phyloP scores from a whole-genome alignment of 2,113 vertebrate genomes.

The Diphyllodes magnificus region DNA sequence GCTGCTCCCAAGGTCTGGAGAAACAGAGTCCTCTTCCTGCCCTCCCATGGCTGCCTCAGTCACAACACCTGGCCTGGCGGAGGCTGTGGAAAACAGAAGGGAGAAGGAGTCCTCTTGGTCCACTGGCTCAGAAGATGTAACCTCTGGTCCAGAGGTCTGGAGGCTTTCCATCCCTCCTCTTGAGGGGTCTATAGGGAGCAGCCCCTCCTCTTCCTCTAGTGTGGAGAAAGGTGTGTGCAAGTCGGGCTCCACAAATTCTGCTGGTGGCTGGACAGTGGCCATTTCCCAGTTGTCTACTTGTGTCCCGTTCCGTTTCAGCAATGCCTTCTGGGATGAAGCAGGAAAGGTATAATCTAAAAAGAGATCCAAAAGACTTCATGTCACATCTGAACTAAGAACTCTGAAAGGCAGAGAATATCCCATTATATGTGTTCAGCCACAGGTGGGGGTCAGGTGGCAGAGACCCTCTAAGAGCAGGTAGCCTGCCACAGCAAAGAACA shows the following conservation, averaged over 20 bases:
- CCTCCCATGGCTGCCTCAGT: background rate
- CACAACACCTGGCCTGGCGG: background rate
- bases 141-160: background rate
- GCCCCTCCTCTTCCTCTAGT: constrained; percentile 68
- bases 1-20: constrained; percentile 65
- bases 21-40: constrained; percentile 57
- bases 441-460: background rate
- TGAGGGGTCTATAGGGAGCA: constrained; percentile 68
- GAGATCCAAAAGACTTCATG: constrained; percentile 8
- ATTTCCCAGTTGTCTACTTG: constrained; percentile 38
- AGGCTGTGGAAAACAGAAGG: constrained; percentile 7
- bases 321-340: constrained; percentile 63
- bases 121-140: background rate
- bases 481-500: background rate
- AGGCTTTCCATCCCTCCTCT: constrained; percentile 40
- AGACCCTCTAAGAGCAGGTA: background rate
- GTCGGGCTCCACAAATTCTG: constrained; percentile 62
- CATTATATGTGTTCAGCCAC: background rate
- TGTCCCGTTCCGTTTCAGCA: constrained; percentile 34
- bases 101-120: constrained; percentile 29
- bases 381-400: background rate
- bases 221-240: constrained; percentile 42
- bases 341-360: constrained; percentile 73
- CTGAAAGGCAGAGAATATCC: background rate
- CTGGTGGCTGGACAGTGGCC: constrained; percentile 19